Percentiles rank a stretch among this genome's conserved stretches.
Conservation (phyloP, 2,113 vertebrate species). For the Bolborhynchus lineola region DNA sequence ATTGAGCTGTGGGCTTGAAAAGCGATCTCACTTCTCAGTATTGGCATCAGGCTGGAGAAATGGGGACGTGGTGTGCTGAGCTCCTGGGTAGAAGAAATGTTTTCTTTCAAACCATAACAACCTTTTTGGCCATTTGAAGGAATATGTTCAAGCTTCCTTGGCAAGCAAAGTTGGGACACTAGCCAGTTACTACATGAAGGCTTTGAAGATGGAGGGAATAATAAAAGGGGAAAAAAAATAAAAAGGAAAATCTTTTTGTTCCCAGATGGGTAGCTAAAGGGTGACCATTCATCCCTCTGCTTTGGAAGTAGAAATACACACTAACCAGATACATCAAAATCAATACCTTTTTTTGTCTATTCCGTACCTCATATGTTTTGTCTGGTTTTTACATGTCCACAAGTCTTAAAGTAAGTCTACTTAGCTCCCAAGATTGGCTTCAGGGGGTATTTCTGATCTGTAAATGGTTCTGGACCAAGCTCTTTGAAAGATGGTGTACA, state of each 20-base stretch:
- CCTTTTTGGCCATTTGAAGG: slow-evolving; percentile 50
- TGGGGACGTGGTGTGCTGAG: slow-evolving; percentile 59
- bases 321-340: background rate
- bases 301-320: background rate
- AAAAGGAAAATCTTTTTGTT: slow-evolving; percentile 24
- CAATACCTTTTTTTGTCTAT: background rate
- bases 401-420: background rate
- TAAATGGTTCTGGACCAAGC: background rate
- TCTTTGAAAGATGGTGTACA: background rate
- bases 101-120: slow-evolving; percentile 57
- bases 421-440: background rate
- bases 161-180: slow-evolving; percentile 27
- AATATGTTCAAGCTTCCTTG: slow-evolving; percentile 52
- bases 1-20: slow-evolving; percentile 41
- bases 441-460: background rate
- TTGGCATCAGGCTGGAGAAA: slow-evolving; percentile 45
- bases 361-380: background rate
- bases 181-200: slow-evolving; percentile 55
- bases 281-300: background rate
- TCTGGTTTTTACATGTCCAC: background rate
- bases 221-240: background rate
- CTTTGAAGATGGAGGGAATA: slow-evolving; percentile 55
- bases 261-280: background rate
- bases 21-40: slow-evolving; percentile 33
- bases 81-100: slow-evolving; percentile 52